Evolutionary conservation across 2,113 vertebrate species (phyloP), one percentile per base, ranked within the genome.

Genomic region (Halichoerus grypus): DNA sequence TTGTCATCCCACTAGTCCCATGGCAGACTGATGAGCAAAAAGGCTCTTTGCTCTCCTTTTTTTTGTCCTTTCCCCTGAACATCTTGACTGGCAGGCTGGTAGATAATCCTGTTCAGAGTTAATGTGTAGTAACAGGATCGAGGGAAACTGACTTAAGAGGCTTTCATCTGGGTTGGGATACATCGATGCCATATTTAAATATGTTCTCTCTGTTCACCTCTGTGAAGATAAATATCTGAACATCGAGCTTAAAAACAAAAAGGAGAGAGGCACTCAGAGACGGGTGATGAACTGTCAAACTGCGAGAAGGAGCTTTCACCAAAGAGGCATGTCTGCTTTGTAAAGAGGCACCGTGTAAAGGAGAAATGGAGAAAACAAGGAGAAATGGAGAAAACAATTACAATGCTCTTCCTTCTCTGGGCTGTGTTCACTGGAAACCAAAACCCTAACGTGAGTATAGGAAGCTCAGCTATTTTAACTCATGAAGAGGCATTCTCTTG

Each of bases 51-150:
- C 79, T 98, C 19, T 86, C 4, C 42, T 7, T 97, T 31, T 74
- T 39, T 49, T 21, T 18, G 18, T 42, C 91, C 6, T 26, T 98
- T 98, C 67, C 92, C 95, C 96, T 97, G 97, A 98, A 98, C 97
- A 98, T 97, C 96, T 97, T 98, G 98, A 98, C 97, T 98, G 98
- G 96, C 97, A 98, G 96, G 80, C 98, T 98, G 94, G 96, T 97
- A 98, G 98, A 98, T 98, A 98, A 99, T 99, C 98, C 97, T 96
- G 94, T 98, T 98, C 98, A 96, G 97, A 99, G 98, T 96, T 98
- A 99, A 99, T 97, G 97, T 98, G 97, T 49, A 98, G 95, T 98
- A 99, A 98, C 97, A 98, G 97, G 98, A 98, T 97, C 98, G 98
- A 98, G 92, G n/a, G 91, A 98, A 98, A 98, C 46, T 98, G 97